Evolutionary conservation across 2,113 vertebrate species (phyloP).

Genomic region (Pithys albifrons): DNA sequence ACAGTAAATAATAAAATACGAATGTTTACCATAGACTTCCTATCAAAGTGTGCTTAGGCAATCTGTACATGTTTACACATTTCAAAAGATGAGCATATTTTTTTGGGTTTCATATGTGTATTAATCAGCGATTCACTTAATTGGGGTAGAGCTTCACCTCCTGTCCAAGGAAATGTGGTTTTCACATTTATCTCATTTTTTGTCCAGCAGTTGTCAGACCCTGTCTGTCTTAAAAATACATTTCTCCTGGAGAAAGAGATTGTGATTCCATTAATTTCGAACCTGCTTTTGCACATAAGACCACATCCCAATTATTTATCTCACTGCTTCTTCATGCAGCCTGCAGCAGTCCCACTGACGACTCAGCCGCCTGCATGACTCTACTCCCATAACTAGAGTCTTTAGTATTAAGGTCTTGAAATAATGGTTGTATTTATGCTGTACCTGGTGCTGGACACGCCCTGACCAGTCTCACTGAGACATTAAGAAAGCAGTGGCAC

Average conservation of each 20-base stretch:
- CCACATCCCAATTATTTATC: background rate
- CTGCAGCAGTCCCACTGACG: background rate
- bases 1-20: background rate
- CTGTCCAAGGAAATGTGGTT: fast-evolving
- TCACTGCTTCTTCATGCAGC: background rate
- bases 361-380: background rate
- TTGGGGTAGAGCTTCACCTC: background rate
- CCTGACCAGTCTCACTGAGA: background rate
- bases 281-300: background rate
- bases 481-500: background rate
- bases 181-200: background rate
- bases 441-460: background rate
- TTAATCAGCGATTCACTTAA: background rate
- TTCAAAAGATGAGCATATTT: background rate
- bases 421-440: background rate
- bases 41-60: background rate
- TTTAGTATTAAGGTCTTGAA: background rate
- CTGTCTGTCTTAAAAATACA: background rate
- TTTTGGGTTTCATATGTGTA: background rate
- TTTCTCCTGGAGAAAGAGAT: background rate
- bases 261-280: background rate
- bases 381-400: background rate
- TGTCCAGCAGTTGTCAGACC: background rate
- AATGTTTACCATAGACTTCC: background rate
- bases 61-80: background rate